These are phyloP conservation scores for Netelia melanura DNA, from an alignment of 2,888 invertebrate species.

Conservation along the genomic window DNA sequence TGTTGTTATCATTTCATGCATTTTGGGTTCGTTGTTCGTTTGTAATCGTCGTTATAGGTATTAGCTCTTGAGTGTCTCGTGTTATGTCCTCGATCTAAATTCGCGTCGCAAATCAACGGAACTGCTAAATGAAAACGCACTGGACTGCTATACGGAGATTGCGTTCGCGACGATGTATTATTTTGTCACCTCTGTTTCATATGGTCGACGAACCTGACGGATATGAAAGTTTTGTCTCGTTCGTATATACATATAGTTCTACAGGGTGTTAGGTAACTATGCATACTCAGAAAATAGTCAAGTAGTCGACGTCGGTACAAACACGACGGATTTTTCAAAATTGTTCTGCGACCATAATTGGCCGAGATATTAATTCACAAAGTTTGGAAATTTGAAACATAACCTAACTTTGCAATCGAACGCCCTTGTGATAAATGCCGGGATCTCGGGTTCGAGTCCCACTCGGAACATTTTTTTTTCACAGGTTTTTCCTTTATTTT, in stretches of 20 bases:
- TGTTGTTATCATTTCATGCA: neutral
- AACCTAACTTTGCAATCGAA: too few species aligned
- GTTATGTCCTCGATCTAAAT: constrained; percentile 80
- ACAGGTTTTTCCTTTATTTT: too few species aligned
- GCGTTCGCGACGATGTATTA: constrained; percentile 36
- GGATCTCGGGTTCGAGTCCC: too few species aligned
- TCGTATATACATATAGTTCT: neutral
- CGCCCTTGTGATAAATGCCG: too few species aligned
- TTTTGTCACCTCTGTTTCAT: constrained; percentile 70
- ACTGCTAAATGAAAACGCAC: constrained; percentile 75
- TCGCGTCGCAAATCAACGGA: constrained; percentile 76
- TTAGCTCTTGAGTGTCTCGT: constrained; percentile 68
- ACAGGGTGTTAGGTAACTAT: neutral
- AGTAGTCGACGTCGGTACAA: too few species aligned
- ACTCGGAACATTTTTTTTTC: too few species aligned
- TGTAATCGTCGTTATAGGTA: constrained; percentile 62
- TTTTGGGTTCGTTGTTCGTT: neutral
- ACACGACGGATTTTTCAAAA: too few species aligned
- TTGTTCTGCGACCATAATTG: too few species aligned
- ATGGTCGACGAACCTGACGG: constrained; percentile 69
- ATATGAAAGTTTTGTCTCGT: constrained; percentile 16
- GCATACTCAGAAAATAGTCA: too few species aligned
- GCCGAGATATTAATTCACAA: too few species aligned
- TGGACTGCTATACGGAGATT: constrained; percentile 32
- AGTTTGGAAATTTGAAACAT: too few species aligned